Conservation (phyloP, 1,140 invertebrate species). For the Pseudomyrmex cubaensis region DNA sequence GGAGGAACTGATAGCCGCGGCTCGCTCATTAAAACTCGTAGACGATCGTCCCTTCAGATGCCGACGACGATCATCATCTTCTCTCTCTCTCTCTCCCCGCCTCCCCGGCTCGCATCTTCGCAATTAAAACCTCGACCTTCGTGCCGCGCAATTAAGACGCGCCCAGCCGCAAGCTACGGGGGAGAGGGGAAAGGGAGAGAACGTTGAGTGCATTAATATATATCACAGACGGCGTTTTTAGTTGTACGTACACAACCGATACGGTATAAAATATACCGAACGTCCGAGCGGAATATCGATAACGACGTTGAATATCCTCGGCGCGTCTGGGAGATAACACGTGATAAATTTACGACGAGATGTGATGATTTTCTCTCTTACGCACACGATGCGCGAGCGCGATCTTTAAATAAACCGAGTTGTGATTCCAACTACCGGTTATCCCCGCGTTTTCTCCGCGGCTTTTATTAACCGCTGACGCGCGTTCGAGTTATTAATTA, state of each 20-base stretch:
- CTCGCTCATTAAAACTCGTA: constrained; percentile 47
- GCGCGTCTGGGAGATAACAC: not conserved
- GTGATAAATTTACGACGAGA: constrained; percentile 8
- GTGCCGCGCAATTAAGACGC: constrained; percentile 35
- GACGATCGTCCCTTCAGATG: constrained; percentile 44
- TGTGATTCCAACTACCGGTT: not conserved
- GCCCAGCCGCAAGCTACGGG: too few species aligned
- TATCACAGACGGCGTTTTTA: constrained; percentile 35
- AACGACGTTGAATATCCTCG: not conserved
- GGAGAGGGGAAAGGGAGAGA: not conserved
- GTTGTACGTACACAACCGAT: not conserved
- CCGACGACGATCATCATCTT: constrained; percentile 52
- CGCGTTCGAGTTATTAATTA: not conserved
- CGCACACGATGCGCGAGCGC: too few species aligned
- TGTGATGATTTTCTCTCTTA: not conserved
- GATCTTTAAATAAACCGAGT: not conserved
- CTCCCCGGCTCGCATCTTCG: constrained; percentile 1
- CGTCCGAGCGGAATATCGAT: constrained; percentile 3
- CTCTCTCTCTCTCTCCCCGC: not conserved
- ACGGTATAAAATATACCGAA: not conserved
- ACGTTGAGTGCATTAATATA: constrained; percentile 48
- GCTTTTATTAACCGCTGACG: too few species aligned
- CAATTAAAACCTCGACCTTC: constrained; percentile 61
- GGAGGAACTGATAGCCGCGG: constrained; percentile 10
- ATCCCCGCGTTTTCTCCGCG: not conserved